These are phyloP conservation scores for Aepyceros melampus DNA, from an alignment of 2,113 vertebrate genomes.

Conservation along the genomic window DNA sequence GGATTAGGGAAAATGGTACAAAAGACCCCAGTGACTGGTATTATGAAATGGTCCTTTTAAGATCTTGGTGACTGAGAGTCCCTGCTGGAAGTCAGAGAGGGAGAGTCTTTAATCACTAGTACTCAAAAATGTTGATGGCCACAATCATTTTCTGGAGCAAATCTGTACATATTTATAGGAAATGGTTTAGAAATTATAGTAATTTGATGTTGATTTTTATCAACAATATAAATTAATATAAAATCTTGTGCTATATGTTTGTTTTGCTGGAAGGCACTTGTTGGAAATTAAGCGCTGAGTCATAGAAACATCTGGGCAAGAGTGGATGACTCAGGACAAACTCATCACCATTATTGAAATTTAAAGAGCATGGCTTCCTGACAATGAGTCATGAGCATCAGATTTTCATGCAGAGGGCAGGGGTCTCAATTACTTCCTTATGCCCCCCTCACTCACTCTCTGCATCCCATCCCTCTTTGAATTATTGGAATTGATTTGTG, in stretches of 20 bases:
- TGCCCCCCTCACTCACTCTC: background rate
- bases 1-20: background rate
- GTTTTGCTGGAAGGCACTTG: conserved; percentile 41
- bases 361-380: conserved; percentile 36
- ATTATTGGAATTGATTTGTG: background rate
- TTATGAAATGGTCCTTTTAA: background rate
- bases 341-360: conserved; percentile 45
- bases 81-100: background rate
- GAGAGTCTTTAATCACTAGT: background rate
- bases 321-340: conserved; percentile 55
- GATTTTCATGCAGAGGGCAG: background rate
- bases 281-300: conserved; percentile 57
- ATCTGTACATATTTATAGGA: conserved; percentile 2
- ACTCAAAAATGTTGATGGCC: background rate
- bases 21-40: background rate
- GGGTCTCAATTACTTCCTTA: background rate
- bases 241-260: conserved; percentile 45
- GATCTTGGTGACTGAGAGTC: background rate
- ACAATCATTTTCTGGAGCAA: background rate
- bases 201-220: conserved; percentile 22
- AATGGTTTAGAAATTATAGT: background rate
- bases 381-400: conserved; percentile 13
- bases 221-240: conserved; percentile 50
- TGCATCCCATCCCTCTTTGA: background rate
- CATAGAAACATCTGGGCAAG: conserved; percentile 64